Conservation (phyloP, 53 echinoderm and acorn worm genomes). For the Patiria pectinifera region DNA sequence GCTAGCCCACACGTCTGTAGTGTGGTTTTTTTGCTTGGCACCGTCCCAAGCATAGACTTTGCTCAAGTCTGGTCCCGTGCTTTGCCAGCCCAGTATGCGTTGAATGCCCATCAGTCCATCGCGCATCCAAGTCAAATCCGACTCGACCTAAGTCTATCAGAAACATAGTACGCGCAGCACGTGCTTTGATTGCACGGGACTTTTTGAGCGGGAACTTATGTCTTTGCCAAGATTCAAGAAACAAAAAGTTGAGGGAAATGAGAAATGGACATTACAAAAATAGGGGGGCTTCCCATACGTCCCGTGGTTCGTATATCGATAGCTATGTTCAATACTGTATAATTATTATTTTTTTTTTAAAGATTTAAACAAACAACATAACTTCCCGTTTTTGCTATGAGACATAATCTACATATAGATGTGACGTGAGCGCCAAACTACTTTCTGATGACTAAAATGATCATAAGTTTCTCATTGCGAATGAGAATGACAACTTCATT, state of each 20-base stretch:
- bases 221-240: neutral
- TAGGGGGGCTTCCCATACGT: neutral
- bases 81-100: neutral
- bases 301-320: neutral
- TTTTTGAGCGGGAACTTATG: no score
- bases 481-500: no score
- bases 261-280: neutral
- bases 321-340: neutral
- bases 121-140: neutral
- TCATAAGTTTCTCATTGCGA: no score
- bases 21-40: slow-evolving; percentile 8
- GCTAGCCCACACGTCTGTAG: neutral
- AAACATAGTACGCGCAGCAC: no score
- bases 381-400: no score
- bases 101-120: neutral
- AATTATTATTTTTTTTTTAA: neutral
- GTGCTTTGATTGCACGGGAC: no score
- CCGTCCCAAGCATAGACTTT: neutral
- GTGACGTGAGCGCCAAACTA: no score
- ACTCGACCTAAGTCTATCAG: no score
- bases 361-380: no score
- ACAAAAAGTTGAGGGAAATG: neutral
- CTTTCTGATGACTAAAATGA: no score
- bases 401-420: no score
- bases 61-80: no score